Percentiles rank a stretch among this genome's conserved stretches.
Conservation (phyloP, 2,113 vertebrate species). For the Calidris pugnax region DNA sequence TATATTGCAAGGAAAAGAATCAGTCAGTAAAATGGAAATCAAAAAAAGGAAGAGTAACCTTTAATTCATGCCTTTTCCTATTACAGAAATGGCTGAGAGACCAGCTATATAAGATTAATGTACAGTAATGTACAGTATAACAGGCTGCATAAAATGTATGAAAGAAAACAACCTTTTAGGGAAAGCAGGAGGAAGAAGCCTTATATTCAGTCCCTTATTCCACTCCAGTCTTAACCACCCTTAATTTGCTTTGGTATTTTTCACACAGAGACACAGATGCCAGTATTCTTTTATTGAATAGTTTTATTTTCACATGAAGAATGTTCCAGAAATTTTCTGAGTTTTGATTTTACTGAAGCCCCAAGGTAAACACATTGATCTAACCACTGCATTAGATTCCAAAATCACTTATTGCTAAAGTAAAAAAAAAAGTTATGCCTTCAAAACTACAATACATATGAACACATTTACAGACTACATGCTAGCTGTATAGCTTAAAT, state of each 20-base stretch:
- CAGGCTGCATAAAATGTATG: conserved; percentile 20
- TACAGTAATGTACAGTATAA: conserved; percentile 48
- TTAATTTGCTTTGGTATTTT: conserved; percentile 8
- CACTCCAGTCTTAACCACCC: neutral
- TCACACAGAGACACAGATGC: neutral
- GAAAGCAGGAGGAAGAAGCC: neutral
- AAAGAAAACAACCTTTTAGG: neutral
- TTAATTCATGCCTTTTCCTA: conserved; percentile 23
- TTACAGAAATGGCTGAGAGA: conserved; percentile 42
- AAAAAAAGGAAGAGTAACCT: conserved; percentile 43
- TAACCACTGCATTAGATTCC: conserved; percentile 33
- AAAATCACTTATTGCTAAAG: conserved; percentile 19
- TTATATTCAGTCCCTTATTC: neutral
- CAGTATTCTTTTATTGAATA: neutral
- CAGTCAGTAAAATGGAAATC: neutral
- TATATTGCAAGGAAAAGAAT: neutral
- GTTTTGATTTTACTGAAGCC: conserved; percentile 26
- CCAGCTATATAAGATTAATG: conserved; percentile 25
- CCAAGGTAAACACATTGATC: conserved; percentile 38
- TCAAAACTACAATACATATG: neutral
- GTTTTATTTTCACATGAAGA: conserved; percentile 48
- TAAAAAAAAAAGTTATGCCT: neutral
- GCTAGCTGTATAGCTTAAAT: neutral
- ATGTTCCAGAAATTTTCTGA: conserved; percentile 19
- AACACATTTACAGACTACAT: neutral